phyloP scores from a whole-genome alignment of 1,140 invertebrate genomes.

The Magallana gigas region DNA sequence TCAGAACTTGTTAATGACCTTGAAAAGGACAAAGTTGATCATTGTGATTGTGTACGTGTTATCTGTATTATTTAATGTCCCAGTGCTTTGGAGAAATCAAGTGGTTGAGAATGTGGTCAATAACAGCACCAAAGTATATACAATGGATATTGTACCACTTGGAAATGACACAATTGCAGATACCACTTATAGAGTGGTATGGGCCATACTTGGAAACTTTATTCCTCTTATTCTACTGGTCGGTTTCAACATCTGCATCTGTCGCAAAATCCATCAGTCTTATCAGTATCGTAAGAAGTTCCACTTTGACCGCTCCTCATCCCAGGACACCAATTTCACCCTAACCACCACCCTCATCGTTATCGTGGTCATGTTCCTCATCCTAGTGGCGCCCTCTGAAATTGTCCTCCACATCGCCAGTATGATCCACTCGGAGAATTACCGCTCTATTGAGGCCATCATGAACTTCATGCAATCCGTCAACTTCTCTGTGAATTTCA shows the following conservation, averaged over 20 bases:
- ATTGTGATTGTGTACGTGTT: constrained; percentile 74
- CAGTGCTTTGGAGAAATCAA: constrained; percentile 75
- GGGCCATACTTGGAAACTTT: constrained; percentile 77
- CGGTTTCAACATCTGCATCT: constrained; percentile 74
- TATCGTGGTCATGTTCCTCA: constrained; percentile 77
- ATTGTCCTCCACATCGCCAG: constrained; percentile 70
- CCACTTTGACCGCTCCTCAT: constrained; percentile 58
- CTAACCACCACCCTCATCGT: constrained; percentile 76
- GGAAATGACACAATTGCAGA: constrained; percentile 64
- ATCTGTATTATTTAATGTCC: constrained; percentile 75
- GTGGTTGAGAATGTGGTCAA: constrained; percentile 59
- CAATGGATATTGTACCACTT: constrained; percentile 55
- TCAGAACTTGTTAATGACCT: constrained; percentile 74
- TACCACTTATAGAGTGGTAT: constrained; percentile 71
- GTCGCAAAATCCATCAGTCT: constrained; percentile 74
- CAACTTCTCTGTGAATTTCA: constrained; percentile 76
- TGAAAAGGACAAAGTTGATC: constrained; percentile 71
- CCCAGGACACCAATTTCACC: constrained; percentile 66
- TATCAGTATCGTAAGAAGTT: constrained; percentile 74
- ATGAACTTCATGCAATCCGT: constrained; percentile 76
- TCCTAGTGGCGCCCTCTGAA: constrained; percentile 77
- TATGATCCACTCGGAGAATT: constrained; percentile 65
- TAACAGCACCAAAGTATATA: constrained; percentile 56
- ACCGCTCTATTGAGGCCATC: constrained; percentile 70
- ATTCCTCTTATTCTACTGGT: constrained; percentile 74